These are phyloP conservation scores for Sorex fumeus DNA, from an alignment of 2,113 vertebrate species.

Conservation along the genomic window DNA sequence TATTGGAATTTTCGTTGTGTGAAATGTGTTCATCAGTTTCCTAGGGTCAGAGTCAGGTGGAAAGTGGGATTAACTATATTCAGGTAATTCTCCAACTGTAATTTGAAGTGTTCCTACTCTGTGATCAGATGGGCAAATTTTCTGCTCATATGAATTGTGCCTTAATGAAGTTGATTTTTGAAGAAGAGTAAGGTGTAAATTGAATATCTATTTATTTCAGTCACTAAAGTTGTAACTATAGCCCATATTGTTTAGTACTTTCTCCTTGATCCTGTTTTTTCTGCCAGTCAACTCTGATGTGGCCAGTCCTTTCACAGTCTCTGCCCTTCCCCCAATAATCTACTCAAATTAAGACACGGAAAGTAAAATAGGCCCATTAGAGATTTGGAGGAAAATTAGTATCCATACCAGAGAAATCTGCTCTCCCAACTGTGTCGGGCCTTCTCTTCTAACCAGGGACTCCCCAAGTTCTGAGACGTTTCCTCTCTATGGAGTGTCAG, in stretches of 20 bases:
- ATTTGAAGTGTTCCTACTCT: neutral
- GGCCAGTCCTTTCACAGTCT: neutral
- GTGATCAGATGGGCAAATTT: too few species aligned
- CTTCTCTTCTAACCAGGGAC: neutral
- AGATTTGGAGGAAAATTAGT: neutral
- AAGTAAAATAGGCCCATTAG: neutral
- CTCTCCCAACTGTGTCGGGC: neutral
- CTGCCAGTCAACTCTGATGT: neutral
- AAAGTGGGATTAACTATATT: neutral
- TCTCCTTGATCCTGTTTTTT: constrained; percentile 9
- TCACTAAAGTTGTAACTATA: too few species aligned
- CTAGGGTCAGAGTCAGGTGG: neutral
- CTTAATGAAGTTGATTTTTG: neutral
- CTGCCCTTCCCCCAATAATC: neutral
- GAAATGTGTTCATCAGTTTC: neutral
- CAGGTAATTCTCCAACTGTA: neutral
- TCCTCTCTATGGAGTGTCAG: neutral
- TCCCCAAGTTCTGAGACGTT: neutral
- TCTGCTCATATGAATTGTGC: neutral
- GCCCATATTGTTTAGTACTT: neutral
- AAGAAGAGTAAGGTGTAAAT: neutral
- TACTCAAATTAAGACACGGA: neutral
- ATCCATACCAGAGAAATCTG: neutral
- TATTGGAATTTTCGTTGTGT: neutral
- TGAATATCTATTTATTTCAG: constrained; percentile 24